Percentiles rank a stretch among this genome's conserved stretches.
Evolutionary conservation across 1,140 invertebrate species (phyloP).

Genomic region (Drosophila melanica): DNA sequence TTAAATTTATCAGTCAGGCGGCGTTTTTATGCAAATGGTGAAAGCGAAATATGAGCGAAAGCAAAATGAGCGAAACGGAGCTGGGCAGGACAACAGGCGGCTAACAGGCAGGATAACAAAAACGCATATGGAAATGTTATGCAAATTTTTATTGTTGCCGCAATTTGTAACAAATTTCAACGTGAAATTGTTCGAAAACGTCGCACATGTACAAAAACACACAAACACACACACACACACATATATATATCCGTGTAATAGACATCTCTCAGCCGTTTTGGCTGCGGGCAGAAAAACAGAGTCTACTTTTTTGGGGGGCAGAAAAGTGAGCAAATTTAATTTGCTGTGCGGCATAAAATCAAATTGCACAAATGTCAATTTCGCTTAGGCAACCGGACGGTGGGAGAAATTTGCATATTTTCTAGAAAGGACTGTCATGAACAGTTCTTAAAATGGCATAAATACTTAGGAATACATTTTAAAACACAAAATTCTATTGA

Average conservation of each 20-base stretch:
- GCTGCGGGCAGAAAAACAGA: conserved; percentile 48
- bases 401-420: conserved; percentile 6
- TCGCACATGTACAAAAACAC: conserved; percentile 3
- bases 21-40: conserved; percentile 47
- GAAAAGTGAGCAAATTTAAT: conserved; percentile 62
- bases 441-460: neutral
- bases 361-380: conserved; percentile 82
- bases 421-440: neutral
- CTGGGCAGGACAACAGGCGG: neutral
- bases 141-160: conserved; percentile 74
- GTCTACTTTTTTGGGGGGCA: conserved; percentile 43
- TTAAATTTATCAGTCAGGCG: conserved; percentile 57
- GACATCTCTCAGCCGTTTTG: conserved; percentile 14
- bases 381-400: conserved; percentile 21
- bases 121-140: conserved; percentile 79
- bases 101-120: conserved; percentile 11
- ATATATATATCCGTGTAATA: neutral
- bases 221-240: neutral
- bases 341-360: conserved; percentile 68
- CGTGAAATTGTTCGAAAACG: conserved; percentile 68
- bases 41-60: conserved; percentile 37
- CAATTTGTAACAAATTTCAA: conserved; percentile 78
- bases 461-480: too few species aligned
- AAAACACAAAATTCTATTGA: too few species aligned
- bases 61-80: conserved; percentile 20